Evolutionary conservation across 2,888 invertebrate genomes (phyloP), one percentile per base, ranked within the genome.

Genomic region (Alentia gelatinosa): DNA sequence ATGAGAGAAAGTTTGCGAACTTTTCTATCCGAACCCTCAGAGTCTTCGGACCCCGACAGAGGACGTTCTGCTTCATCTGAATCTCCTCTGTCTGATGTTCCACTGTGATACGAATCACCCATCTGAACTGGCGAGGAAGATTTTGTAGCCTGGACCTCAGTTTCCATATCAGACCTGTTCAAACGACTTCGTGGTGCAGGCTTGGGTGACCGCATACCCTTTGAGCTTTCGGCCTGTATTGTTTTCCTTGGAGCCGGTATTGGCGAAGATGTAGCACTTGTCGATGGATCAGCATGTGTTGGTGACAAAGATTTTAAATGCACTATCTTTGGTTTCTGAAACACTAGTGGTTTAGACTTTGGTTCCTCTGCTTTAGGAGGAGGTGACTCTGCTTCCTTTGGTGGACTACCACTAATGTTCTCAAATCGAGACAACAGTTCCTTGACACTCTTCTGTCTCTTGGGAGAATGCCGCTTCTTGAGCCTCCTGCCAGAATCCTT

Each of bases 391-490:
- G 37, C 75, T 30, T 47, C 79, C 35, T 83, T 47, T 40, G 89
- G 91, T 33, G 91, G 89, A 50, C 89, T 91, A 9, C 37, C 47
- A 35, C 86, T 83, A 26, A 86, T n/a, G 12, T 37, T 68, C 89
- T 92, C 92, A 91, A 92, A 92, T 47, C 90, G 42, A 0, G 91
- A 91, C 88, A 91, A 42, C 35, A 92, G 63, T 50, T 91, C 91
- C 30, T 74, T 90, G 12, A 92, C 91, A 75, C 92, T 92, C 50
- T 90, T 91, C 37, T 92, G 91, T n/a, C 92, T 26, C 47, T 91
- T 92, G 47, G 92, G 83, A 4, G 89, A 89, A 26, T 63, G 89
- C 12, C 89, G 30, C 63, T 89, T 63, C 63, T 56, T 89, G 12
- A 63, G 68, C 1, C 68, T 1, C 1, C 33, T 30, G 23, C 68